Percentiles rank a stretch among this genome's conserved stretches.
Conservation (phyloP, 2,888 invertebrate species). For the Sarcophaga caerulescens region DNA sequence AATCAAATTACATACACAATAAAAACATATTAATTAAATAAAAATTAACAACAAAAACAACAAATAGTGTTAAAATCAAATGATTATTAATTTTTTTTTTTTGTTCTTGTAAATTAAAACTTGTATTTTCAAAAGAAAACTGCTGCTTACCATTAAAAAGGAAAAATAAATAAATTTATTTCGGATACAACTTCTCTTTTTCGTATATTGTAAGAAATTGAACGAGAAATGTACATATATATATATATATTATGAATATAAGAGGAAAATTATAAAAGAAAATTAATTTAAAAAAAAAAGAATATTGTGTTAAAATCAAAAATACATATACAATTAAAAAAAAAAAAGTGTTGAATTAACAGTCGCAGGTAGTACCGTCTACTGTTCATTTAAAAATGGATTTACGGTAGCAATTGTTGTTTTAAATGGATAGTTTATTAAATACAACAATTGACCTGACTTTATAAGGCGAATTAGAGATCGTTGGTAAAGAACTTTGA, state of each 20-base stretch:
- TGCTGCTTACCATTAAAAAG: background rate
- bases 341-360: conserved; percentile 64
- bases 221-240: no score
- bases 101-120: background rate
- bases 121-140: background rate
- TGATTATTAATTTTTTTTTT: background rate
- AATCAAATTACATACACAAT: background rate
- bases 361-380: conserved; percentile 82
- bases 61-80: background rate
- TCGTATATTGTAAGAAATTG: no score
- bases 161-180: background rate
- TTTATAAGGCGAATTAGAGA: conserved; percentile 39
- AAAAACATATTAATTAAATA: background rate
- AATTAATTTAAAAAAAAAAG: background rate
- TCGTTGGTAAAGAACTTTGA: background rate
- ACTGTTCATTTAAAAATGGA: conserved; percentile 73
- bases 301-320: conserved; percentile 1
- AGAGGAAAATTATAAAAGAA: no score
- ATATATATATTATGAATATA: no score
- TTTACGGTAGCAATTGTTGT: conserved; percentile 80
- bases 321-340: background rate
- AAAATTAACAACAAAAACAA: background rate
- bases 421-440: conserved; percentile 15
- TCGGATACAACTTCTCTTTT: background rate
- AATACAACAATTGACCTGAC: conserved; percentile 79